A percentile compares a stretch with the other conserved stretches of the same genome.
Conservation (phyloP, 2,888 invertebrate species). For the Dicycla oo region DNA sequence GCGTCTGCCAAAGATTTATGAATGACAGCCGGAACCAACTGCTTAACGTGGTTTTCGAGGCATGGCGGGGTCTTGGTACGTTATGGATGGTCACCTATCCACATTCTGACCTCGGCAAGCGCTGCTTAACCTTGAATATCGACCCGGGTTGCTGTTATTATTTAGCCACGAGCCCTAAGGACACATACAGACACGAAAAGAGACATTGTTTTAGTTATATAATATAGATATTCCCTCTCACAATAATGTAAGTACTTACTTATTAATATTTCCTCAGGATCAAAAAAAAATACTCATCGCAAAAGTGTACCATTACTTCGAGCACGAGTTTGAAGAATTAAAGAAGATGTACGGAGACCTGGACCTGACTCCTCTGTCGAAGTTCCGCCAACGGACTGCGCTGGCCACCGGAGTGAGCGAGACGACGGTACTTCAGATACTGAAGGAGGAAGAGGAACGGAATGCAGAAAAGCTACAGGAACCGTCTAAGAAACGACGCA, state of each 20-base stretch:
- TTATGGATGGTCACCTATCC: not conserved
- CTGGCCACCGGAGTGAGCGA: slow-evolving; percentile 26
- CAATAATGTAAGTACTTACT: not conserved
- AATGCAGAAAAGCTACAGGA: not conserved
- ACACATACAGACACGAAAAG: too few species aligned
- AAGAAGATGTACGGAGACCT: not conserved
- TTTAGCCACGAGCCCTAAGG: too few species aligned
- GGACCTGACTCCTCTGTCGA: slow-evolving; percentile 24
- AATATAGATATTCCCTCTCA: not conserved
- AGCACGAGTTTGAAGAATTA: slow-evolving; percentile 9
- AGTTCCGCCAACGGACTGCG: slow-evolving; percentile 2
- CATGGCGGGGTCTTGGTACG: not conserved
- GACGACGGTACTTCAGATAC: not conserved
- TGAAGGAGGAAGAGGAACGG: slow-evolving; percentile 18
- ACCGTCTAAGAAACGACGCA: not conserved
- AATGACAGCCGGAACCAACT: too few species aligned
- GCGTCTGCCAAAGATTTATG: too few species aligned
- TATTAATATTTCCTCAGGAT: slow-evolving; percentile 3
- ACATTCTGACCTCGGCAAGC: not conserved
- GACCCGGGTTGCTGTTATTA: not conserved
- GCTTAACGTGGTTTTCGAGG: not conserved
- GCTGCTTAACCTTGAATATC: not conserved
- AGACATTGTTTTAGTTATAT: not conserved
- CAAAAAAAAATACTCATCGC: slow-evolving; percentile 17
- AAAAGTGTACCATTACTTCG: slow-evolving; percentile 28